These are phyloP conservation scores for Cyprinella venusta DNA, from an alignment of 2,797 vertebrate species.

Conservation along the genomic window DNA sequence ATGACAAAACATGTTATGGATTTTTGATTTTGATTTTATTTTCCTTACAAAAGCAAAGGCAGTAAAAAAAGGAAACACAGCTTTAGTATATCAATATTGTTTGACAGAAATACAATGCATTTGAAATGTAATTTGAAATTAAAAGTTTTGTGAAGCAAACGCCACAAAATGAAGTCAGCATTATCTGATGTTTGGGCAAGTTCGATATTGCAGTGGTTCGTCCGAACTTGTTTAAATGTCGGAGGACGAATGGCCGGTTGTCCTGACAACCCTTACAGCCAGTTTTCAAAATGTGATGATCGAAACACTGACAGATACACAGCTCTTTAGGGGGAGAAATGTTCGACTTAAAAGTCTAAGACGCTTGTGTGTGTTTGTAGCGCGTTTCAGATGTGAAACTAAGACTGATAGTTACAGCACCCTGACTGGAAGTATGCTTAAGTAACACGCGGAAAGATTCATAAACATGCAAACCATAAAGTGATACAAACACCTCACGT, in stretches of 20 bases:
- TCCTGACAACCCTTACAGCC: constrained; percentile 56
- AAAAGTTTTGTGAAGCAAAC: constrained; percentile 59
- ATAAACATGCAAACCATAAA: constrained; percentile 32
- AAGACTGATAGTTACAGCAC: constrained; percentile 63
- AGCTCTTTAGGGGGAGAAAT: constrained; percentile 72
- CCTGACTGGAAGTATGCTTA: constrained; percentile 55
- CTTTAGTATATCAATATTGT: constrained; percentile 69
- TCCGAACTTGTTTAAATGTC: constrained; percentile 38
- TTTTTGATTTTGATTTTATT: constrained; percentile 73
- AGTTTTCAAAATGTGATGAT: constrained; percentile 51
- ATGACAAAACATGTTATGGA: constrained; percentile 11
- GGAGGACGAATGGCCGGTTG: constrained; percentile 44
- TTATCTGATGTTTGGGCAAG: constrained; percentile 38
- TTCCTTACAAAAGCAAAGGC: constrained; percentile 69
- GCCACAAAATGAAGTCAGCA: constrained; percentile 45
- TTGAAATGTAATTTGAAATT: constrained; percentile 75
- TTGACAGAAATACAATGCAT: constrained; percentile 70
- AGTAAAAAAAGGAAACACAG: constrained; percentile 69
- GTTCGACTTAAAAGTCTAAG: constrained; percentile 74
- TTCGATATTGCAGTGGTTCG: constrained; percentile 58
- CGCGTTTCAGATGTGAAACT: constrained; percentile 69
- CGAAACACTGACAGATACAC: constrained; percentile 62
- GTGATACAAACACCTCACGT: constrained; percentile 40
- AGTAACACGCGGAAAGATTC: constrained; percentile 31
- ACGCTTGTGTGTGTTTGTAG: constrained; percentile 39